These are phyloP conservation scores for Tetramorium parvispinum DNA, from an alignment of 1,140 invertebrate genomes.

Conservation along the genomic window DNA sequence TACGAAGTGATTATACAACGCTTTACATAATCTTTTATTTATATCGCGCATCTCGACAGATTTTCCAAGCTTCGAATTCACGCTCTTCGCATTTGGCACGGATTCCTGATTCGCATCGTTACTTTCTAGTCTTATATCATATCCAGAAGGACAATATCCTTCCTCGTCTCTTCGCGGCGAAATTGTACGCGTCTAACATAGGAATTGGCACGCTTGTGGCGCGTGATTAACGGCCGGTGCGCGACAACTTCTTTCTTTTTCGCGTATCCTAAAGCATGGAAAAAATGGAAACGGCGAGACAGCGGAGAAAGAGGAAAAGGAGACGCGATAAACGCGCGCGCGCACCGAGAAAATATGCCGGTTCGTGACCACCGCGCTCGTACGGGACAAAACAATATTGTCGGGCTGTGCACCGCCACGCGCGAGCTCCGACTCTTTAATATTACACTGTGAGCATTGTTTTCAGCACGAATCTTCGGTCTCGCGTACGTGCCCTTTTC, in stretches of 20 bases:
- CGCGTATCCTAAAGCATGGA: background rate
- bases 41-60: conserved; percentile 17
- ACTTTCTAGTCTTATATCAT: background rate
- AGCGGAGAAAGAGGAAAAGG: conserved; percentile 31
- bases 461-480: conserved; percentile 74
- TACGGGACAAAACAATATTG: conserved; percentile 74
- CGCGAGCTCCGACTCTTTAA: conserved; percentile 62
- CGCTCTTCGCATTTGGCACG: background rate
- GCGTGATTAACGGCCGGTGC: background rate
- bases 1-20: background rate
- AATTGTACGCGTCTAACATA: background rate
- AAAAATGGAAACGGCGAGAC: conserved; percentile 34
- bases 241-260: background rate
- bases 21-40: conserved; percentile 6
- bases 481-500: conserved; percentile 64
- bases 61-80: background rate
- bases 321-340: conserved; percentile 61
- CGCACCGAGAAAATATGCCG: conserved; percentile 56
- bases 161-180: background rate
- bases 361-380: conserved; percentile 72
- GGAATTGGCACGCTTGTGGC: background rate
- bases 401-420: conserved; percentile 52
- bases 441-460: conserved; percentile 71
- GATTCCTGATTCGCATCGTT: conserved; percentile 12
- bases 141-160: background rate